Conservation (phyloP, 1,140 invertebrate genomes). For the Hycleus cichorii region DNA sequence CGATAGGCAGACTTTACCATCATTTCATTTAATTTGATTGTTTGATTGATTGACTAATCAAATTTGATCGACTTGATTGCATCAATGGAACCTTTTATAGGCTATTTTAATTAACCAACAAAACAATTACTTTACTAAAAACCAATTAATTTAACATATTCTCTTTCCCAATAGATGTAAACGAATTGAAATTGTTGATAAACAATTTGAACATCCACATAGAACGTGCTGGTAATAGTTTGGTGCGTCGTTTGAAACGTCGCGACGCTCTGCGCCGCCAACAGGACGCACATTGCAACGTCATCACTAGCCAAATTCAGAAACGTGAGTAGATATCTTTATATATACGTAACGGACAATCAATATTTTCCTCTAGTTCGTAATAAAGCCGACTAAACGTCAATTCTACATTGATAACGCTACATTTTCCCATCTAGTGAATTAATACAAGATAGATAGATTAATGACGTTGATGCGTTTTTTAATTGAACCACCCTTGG, state of each 20-base stretch:
- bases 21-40: no score
- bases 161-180: conserved; percentile 2
- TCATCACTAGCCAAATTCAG: conserved; percentile 31
- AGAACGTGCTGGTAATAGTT: conserved; percentile 20
- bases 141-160: neutral
- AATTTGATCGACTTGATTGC: no score
- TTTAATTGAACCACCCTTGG: no score
- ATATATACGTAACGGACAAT: neutral
- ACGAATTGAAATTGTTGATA: conserved; percentile 15
- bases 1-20: no score
- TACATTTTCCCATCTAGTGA: no score
- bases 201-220: conserved; percentile 16
- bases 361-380: conserved; percentile 6
- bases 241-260: conserved; percentile 37
- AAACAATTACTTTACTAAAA: neutral
- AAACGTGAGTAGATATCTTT: conserved; percentile 29
- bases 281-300: conserved; percentile 34
- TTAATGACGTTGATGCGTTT: no score
- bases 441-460: no score
- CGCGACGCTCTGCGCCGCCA: conserved; percentile 38
- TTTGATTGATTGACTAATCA: no score
- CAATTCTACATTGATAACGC: no score
- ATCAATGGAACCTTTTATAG: neutral
- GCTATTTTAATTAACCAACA: no score
- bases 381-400: no score